Evolutionary conservation across 2,888 invertebrate genomes (phyloP), one percentile per base, ranked within the genome.

Genomic region (Cotesia congregata): DNA sequence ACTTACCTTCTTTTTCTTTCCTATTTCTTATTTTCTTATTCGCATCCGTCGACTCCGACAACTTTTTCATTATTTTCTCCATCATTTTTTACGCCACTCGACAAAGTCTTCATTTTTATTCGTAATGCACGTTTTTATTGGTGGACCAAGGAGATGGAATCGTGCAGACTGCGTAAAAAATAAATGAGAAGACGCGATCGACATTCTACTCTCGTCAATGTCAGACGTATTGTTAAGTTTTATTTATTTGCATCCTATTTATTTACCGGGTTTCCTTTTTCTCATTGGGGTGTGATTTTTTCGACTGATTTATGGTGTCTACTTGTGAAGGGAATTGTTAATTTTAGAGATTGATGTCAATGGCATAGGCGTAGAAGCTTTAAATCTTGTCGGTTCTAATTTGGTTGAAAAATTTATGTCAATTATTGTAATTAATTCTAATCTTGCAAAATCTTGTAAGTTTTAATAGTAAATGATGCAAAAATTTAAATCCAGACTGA

Each of bases 141-240:
- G 7, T 41, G 50, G 74, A 74, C 12, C 9, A 61, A 69, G 61
- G 69, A 60, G 62, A 74, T 62, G 62, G 69, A 74, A 74, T 69
- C 74, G 74, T 74, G 69, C 74, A 74, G 74, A 74, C 74, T 41
- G 61, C 15, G 64, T 74, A 39, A 74, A 74, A 74, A 74, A 69
- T 74, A 64, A 74, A 74, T 74, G 74, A 74, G 50, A 9, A 50
- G 50, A 50, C 41, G 30, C 39, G 69, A 69, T 74, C 74, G 69
- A 74, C 61, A 69, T 40, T 61, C 38, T n/a, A 40, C 62, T 61
- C 62, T 69, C 69, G 69, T 62, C 69, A 69, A 69, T 30, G 20
- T 69, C 69, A 69, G 62, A 12, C 7, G 50, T 74, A 61, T 62
- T n/a, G 39, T 15, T 67, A n/a, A 17, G 20, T 70, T 20, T 60